A percentile compares a stretch with the other conserved stretches of the same genome.
phyloP scores from a whole-genome alignment of 2,797 vertebrate species.

The Gymnodraco acuticeps region DNA sequence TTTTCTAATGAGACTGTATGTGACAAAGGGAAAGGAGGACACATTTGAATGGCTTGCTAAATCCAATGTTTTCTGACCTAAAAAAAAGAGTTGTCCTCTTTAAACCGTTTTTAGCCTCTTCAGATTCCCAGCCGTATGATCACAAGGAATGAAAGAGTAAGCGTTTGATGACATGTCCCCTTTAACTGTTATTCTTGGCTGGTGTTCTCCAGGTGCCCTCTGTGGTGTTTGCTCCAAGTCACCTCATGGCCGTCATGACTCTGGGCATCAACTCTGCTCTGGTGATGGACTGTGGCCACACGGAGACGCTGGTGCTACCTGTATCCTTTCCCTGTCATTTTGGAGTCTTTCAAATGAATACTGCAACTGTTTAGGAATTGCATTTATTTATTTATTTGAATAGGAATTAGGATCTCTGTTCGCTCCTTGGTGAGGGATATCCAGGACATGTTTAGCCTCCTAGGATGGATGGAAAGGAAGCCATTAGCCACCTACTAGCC shows the following conservation, averaged over 20 bases:
- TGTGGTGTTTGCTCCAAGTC: conserved; percentile 94
- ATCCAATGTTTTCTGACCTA: no score
- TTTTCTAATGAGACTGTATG: no score
- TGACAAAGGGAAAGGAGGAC: no score
- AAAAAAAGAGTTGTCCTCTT: no score
- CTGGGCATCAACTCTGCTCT: conserved; percentile 97
- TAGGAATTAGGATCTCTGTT: not conserved
- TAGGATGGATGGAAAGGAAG: not conserved
- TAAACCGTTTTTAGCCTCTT: no score
- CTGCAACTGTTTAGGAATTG: not conserved
- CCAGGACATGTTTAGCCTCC: not conserved
- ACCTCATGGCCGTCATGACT: conserved; percentile 96
- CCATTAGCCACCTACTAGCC: not conserved
- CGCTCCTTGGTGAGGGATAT: not conserved
- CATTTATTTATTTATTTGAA: not conserved
- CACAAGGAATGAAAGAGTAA: no score
- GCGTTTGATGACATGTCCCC: no score
- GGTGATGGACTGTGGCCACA: conserved; percentile 97
- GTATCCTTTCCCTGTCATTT: conserved; percentile 87
- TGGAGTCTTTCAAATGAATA: not conserved
- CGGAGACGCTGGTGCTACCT: conserved; percentile 94
- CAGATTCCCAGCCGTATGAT: no score
- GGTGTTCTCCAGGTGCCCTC: conserved; percentile 90
- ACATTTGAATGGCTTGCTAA: no score
- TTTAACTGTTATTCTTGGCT: not conserved